phyloP scores from a whole-genome alignment of 92 coral and sea anemone genomes.

The Palythoa grandiflora region DNA sequence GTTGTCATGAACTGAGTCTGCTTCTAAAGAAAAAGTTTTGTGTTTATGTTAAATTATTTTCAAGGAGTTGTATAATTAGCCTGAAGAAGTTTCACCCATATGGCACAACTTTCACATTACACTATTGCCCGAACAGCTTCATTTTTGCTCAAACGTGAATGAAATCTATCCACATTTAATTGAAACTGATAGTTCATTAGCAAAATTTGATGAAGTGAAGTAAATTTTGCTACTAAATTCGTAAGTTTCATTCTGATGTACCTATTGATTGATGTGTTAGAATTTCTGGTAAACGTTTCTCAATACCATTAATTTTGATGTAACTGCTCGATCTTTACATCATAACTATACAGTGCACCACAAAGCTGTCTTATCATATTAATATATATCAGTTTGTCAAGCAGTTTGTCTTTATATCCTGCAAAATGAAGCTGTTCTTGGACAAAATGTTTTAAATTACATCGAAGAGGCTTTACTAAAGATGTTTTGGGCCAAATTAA shows the following conservation, averaged over 20 bases:
- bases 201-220: background rate
- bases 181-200: too few species aligned
- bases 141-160: background rate
- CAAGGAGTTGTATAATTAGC: background rate
- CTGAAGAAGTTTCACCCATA: background rate
- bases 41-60: background rate
- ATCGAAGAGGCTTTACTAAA: background rate
- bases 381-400: background rate
- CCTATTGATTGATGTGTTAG: background rate
- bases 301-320: background rate
- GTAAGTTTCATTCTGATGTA: background rate
- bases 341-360: background rate
- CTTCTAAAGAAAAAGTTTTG: slow-evolving; percentile 15
- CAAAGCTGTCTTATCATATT: background rate
- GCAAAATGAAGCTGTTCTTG: slow-evolving; percentile 35
- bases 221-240: background rate
- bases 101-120: background rate
- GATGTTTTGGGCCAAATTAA: slow-evolving; percentile 29
- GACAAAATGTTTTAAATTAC: background rate
- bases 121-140: slow-evolving; percentile 29
- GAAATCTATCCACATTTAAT: background rate
- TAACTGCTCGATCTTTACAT: background rate
- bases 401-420: background rate
- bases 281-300: too few species aligned
- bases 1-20: slow-evolving; percentile 28